Evolutionary conservation across 2,888 invertebrate genomes (phyloP), one percentile per base, ranked within the genome.

Genomic region (Erebia epiphron): DNA sequence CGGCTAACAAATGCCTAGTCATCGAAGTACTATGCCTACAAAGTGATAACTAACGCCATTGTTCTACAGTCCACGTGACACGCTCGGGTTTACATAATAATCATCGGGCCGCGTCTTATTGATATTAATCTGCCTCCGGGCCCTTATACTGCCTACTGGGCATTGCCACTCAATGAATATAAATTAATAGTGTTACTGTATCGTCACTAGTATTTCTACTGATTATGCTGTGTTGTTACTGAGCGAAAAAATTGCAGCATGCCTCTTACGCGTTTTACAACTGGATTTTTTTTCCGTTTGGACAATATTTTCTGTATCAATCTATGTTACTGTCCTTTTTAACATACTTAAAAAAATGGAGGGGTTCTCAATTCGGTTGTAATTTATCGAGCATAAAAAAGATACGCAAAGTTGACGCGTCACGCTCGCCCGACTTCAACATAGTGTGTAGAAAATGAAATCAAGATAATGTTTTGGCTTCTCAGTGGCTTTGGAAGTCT

Each of bases 131-230:
- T 82, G 78, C 79, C 81, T 82, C 80, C 82, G 83, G 82, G 79
- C 77, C 83, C 83, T 81, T 85, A 83, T 83, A 82, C 80, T 79
- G 16, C 41, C 18, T 21, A 78, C 79, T 76, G 74, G 77, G 76
- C 76, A 77, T 75, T 75, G 82, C 75, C 79, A 83, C 80, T 79
- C 79, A 76, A 79, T 86, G 88, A 86, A 88, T 88, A 86, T 85
- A 82, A 89, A 88, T 83, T 82, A 86, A 79, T 79, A 76, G 74
- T 75, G 80, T 79, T 82, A 80, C 82, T 79, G 80, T 81, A 78
- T 79, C 79, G 78, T 79, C 67, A 43, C 56, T 69, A n/a, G 16
- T 41, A 41, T 5, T 14, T 14, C 18, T 18, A 61, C 46, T 61
- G 18, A 11, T 18, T 54, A 54, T 54, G n/a, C 9, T 16, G 16